Base-by-base conservation (phyloP, 2,888 invertebrate genomes). In the Xestia sexstrigata region DNA sequence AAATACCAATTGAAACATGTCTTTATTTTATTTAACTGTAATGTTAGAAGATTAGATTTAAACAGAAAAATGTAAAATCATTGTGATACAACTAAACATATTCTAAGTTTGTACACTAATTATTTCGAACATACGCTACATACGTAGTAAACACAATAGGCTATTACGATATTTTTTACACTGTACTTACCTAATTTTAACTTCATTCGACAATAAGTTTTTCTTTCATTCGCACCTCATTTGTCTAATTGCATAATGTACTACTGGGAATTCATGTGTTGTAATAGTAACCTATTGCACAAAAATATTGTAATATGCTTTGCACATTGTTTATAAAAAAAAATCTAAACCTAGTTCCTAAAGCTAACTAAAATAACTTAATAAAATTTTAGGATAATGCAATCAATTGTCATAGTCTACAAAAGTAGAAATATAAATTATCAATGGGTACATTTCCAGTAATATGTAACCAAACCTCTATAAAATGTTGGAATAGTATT, bases 11-110 rank as follows among this genome's bases (percentile, higher is more conserved):
- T 88, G 79, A 88, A 89, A 90, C 88, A 91, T 90, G 89, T 93
- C 88, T 94, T 94, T 93, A 93, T 93, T 94, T 93, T 89, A 91
- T 92, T 79, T 88, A 90, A 90, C 81, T 85, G 87, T 88, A 76
- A 82, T 88, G 87, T 89, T 82, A 87, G 90, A 81, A 87, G 90
- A 81, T 88, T 81, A 87, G 89, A 89, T 87, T 88, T 79, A 82
- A 91, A 87, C 84, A 85, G 81, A 89, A 88, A 88, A 89, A 88
- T 86, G 73, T 85, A 88, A 86, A 89, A 84, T 89, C 88, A 89
- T 87, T 87, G 85, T 88, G 89, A 88, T 89, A 90, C 78, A 87
- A 71, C 87, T 89, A 89, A 84, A 77, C 79, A 85, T 84, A 76
- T 83, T 83, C 88, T 89, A 90, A 72, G 78, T 88, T 91, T 92